Conservation (phyloP, 2,888 invertebrate genomes). For the Trichacis sp. region DNA sequence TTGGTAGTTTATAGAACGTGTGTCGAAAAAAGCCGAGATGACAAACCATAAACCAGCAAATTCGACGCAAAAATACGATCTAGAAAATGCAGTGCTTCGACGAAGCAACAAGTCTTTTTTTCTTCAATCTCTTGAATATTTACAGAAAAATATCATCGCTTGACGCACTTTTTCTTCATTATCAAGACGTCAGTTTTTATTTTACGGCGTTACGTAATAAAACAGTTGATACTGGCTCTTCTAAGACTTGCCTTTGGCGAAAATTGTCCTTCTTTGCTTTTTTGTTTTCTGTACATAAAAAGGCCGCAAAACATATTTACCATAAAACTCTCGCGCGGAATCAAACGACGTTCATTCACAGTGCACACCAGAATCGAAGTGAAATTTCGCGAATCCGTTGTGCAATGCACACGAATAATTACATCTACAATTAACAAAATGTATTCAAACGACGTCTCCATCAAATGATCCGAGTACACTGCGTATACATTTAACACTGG, state of each 20-base stretch:
- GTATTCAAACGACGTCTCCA: constrained; percentile 54
- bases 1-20: too few relatives aligned
- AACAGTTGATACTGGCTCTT: constrained; percentile 51
- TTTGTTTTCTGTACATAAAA: constrained; percentile 30
- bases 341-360: constrained; percentile 19
- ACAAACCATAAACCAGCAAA: constrained; percentile 19
- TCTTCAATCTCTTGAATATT: constrained; percentile 24
- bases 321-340: constrained; percentile 41
- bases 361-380: constrained; percentile 20
- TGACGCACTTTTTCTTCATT: constrained; percentile 24
- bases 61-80: constrained; percentile 23
- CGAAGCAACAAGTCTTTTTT: constrained; percentile 5
- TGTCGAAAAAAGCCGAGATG: constrained; percentile 24
- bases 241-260: constrained; percentile 43
- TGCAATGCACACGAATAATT: background rate
- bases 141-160: constrained; percentile 38
- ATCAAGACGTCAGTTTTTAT: constrained; percentile 46
- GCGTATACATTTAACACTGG: constrained; percentile 69
- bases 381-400: background rate
- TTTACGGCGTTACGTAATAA: constrained; percentile 42
- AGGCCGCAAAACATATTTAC: constrained; percentile 41
- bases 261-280: constrained; percentile 32
- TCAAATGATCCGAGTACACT: constrained; percentile 67
- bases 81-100: constrained; percentile 13
- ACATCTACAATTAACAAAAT: constrained; percentile 19